Evolutionary conservation across 2,888 invertebrate genomes (phyloP), one percentile per base, ranked within the genome.

Genomic region (Drosophila subquinaria): DNA sequence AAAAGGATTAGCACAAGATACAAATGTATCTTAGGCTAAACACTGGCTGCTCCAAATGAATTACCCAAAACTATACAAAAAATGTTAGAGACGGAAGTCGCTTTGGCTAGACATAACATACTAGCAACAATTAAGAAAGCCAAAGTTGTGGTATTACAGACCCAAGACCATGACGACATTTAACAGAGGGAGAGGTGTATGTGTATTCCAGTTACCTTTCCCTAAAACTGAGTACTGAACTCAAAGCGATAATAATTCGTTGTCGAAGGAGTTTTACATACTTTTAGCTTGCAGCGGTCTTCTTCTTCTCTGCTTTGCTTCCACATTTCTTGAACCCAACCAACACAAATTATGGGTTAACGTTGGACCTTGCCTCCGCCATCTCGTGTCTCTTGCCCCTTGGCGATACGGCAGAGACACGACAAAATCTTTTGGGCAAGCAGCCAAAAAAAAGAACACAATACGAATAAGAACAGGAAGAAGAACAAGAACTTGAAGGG

Each of bases 1-100:
- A 74, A 78, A 84, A 88, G 84, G 84, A 85, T 85, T 88, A 85
- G 79, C 86, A 74, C 60, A 64, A 76, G 73, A 78, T 80, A 82
- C 82, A 84, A 83, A 83, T 81, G 79, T 79, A 77, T 87, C 71
- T 69, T n/a, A 55, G 45, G 68, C 70, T 69, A 69, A 76, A 60
- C 36, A 68, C 43, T 55, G 59, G 15, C 50, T 20, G 33, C 57
- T 17, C 30, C 47, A 77, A 76, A 85, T 82, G 85, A 88, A 86
- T 88, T 84, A 69, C 81, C 68, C 62, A 55, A 84, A 76, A 73
- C 71, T 70, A 73, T 60, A 69, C 50, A 20, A 64, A 59, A 64
- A 69, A 62, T 47, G 56, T 63, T 61, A 48, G 5, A 11, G 73
- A 70, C 84, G 81, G 79, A 82, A 82, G 73, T 82, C 68, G 69